phyloP scores from a whole-genome alignment of 2,888 invertebrate species.

The Limnephilus lunatus region DNA sequence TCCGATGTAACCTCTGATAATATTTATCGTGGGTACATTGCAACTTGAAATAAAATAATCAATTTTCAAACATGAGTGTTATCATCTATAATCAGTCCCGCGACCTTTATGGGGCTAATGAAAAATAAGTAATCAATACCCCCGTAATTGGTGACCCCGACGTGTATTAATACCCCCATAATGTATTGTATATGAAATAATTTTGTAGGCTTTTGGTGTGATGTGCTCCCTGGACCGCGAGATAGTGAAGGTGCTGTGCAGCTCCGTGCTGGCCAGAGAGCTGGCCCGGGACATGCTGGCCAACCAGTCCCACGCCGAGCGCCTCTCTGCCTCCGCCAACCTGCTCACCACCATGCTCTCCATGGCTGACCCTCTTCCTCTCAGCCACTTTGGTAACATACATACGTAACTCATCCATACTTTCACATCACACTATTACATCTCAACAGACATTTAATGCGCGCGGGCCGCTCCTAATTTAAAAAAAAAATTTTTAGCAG shows the following conservation, averaged over 20 bases:
- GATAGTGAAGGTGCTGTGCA: conserved; percentile 88
- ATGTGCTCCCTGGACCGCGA: conserved; percentile 91
- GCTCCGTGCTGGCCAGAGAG: conserved; percentile 93
- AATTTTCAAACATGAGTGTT: no score
- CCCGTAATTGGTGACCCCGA: no score
- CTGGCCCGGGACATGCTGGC: conserved; percentile 90
- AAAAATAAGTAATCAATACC: no score
- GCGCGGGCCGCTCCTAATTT: no score
- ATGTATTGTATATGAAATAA: not conserved
- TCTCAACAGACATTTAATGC: no score
- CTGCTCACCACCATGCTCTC: conserved; percentile 93
- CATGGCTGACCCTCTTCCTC: conserved; percentile 92
- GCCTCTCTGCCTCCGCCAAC: conserved; percentile 89
- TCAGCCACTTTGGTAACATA: conserved; percentile 88
- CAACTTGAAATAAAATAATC: no score
- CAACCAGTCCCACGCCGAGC: conserved; percentile 86
- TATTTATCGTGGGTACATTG: no score
- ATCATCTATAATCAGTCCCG: no score
- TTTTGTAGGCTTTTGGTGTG: conserved; percentile 86
- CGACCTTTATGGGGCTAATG: no score
- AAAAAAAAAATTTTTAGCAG: no score
- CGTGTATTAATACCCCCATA: no score
- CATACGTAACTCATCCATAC: not conserved
- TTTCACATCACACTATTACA: not conserved
- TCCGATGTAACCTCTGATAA: no score